phyloP scores from a whole-genome alignment of 37 sponge, comb jelly and placozoan species.

The Mnemiopsis leidyi region DNA sequence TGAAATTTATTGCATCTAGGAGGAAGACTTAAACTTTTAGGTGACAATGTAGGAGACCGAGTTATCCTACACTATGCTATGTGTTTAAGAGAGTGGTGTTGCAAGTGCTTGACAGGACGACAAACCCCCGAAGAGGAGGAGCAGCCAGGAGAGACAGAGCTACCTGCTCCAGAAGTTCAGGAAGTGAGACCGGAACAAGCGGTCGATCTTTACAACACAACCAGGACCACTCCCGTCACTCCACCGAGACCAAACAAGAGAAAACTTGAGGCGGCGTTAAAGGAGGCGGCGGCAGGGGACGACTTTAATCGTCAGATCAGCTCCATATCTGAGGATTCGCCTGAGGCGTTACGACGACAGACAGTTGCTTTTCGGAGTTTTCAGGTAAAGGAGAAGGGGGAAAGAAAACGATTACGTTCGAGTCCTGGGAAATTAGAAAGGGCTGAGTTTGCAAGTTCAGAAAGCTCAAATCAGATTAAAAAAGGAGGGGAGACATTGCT shows the following conservation, averaged over 20 bases:
- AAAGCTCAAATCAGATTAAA: neutral
- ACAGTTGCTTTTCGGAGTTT: neutral
- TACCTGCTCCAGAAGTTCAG: neutral
- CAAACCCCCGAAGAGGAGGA: neutral
- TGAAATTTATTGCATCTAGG: neutral
- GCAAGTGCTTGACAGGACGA: neutral
- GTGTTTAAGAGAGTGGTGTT: constrained; percentile 9
- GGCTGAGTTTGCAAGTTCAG: neutral
- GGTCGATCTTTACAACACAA: neutral
- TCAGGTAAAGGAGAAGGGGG: neutral
- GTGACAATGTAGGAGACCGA: neutral
- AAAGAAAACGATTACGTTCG: neutral
- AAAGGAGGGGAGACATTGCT: too few species aligned
- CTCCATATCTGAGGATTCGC: neutral
- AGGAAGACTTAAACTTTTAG: neutral
- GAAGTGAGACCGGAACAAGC: neutral
- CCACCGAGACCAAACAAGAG: neutral
- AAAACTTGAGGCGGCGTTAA: neutral
- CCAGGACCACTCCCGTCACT: too few species aligned
- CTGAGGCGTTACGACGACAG: neutral
- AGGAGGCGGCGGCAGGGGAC: neutral
- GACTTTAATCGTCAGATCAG: neutral
- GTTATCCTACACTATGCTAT: neutral
- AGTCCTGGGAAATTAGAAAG: constrained; percentile 10
- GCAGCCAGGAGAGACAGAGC: neutral